phyloP scores from a whole-genome alignment of 2,888 invertebrate species.

The Tolmerus cingulatus region DNA sequence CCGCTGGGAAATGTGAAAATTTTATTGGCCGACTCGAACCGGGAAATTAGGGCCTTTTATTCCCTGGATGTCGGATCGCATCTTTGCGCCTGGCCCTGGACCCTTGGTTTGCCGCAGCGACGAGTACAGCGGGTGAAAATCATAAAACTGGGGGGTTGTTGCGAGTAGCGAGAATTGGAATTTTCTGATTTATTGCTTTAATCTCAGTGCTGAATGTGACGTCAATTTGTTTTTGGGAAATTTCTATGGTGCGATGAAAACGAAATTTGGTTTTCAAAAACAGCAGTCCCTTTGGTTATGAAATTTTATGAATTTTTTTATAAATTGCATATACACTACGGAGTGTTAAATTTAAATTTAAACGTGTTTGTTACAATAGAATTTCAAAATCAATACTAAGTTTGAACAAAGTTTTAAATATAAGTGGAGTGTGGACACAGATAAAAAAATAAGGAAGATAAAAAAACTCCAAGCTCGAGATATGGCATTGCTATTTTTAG shows the following conservation, averaged over 20 bases:
- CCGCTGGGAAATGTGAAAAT: conserved; percentile 7
- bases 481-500: too few species aligned
- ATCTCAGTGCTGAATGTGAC: neutral
- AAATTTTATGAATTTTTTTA: neutral
- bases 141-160: neutral
- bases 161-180: neutral
- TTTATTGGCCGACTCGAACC: neutral
- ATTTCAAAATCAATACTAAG: too few species aligned
- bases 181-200: conserved; percentile 2
- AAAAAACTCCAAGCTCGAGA: too few species aligned
- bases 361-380: too few species aligned
- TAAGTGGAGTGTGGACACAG: too few species aligned
- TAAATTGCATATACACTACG: neutral
- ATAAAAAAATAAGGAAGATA: too few species aligned
- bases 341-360: too few species aligned
- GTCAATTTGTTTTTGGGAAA: neutral
- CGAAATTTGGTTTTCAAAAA: neutral
- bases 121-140: neutral
- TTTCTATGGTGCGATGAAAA: neutral
- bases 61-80: neutral
- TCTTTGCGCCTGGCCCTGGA: neutral
- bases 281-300: neutral
- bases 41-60: neutral
- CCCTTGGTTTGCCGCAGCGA: neutral
- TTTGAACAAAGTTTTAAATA: too few species aligned